phyloP scores from a whole-genome alignment of 2,113 vertebrate species.

The Oryctolagus cuniculus region mOryCun1.1 NC_091447.1:34895001-34895500 shows the following conservation, averaged over 20 bases:
- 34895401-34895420: conserved; percentile 71
- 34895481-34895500: conserved; percentile 77
- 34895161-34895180: conserved; percentile 88
- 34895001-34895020: conserved; percentile 44
- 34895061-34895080: conserved; percentile 83
- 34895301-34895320: conserved; percentile 94
- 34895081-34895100: conserved; percentile 86
- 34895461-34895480: conserved; percentile 74
- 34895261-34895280: conserved; percentile 99
- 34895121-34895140: conserved; percentile 89
- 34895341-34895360: conserved; percentile 90
- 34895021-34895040: conserved; percentile 52
- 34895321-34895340: conserved; percentile 91
- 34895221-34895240: conserved; percentile 91
- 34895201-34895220: conserved; percentile 90
- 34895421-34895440: conserved; percentile 78
- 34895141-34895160: conserved; percentile 89
- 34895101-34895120: conserved; percentile 88
- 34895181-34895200: conserved; percentile 93
- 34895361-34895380: conserved; percentile 89
- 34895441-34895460: conserved; percentile 83
- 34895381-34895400: conserved; percentile 87
- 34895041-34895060: conserved; percentile 69
- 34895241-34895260: conserved; percentile 95
- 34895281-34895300: conserved; percentile 94